These are phyloP conservation scores for Nomada fucata DNA, from an alignment of 2,888 invertebrate species.

Conservation along the genomic window DNA sequence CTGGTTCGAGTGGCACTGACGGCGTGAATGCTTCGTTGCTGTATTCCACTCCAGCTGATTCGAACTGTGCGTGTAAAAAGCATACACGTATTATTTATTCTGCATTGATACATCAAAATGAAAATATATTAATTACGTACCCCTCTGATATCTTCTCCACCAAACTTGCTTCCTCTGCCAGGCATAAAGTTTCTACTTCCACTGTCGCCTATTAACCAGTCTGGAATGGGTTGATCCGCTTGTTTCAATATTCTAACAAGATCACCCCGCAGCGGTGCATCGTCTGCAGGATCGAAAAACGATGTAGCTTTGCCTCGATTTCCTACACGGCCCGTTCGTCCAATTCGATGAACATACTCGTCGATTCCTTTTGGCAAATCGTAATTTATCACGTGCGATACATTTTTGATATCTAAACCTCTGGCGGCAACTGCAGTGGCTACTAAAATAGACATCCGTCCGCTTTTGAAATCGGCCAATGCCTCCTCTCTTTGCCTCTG, in stretches of 20 bases:
- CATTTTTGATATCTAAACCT: slow-evolving; percentile 95
- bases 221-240: slow-evolving; percentile 92
- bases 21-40: slow-evolving; percentile 18
- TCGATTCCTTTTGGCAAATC: slow-evolving; percentile 96
- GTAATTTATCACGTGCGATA: slow-evolving; percentile 95
- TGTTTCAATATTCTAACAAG: slow-evolving; percentile 91
- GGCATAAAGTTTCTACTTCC: slow-evolving; percentile 79
- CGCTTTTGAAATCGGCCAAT: slow-evolving; percentile 91
- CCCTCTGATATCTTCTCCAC: slow-evolving; percentile 89
- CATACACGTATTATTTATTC: not conserved
- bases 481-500: slow-evolving; percentile 91
- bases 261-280: slow-evolving; percentile 87
- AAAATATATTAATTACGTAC: slow-evolving; percentile 84
- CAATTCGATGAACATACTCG: slow-evolving; percentile 97
- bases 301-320: slow-evolving; percentile 94
- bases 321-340: slow-evolving; percentile 97
- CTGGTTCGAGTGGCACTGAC: slow-evolving; percentile 84
- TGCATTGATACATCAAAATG: not conserved
- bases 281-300: slow-evolving; percentile 88
- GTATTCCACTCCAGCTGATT: slow-evolving; percentile 64
- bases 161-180: slow-evolving; percentile 86
- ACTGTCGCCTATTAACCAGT: slow-evolving; percentile 85
- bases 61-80: slow-evolving; percentile 56
- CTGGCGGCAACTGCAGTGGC: slow-evolving; percentile 98
- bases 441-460: slow-evolving; percentile 92